A percentile compares a stretch with the other conserved stretches of the same genome.
These are phyloP conservation scores for Ceyx melanurus DNA, from an alignment of 2,113 vertebrate species.

Conservation along the genomic window DNA sequence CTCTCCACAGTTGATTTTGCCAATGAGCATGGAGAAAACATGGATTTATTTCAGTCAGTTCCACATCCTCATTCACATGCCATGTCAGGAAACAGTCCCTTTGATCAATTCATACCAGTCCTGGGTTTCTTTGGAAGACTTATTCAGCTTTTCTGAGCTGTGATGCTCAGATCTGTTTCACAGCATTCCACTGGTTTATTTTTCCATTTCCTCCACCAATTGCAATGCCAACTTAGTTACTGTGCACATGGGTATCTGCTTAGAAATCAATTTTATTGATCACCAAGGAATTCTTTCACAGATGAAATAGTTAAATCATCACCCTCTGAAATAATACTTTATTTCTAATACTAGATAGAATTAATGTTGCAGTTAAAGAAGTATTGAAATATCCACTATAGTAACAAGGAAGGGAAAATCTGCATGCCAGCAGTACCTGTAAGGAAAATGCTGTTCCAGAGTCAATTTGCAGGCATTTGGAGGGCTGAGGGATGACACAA, in stretches of 20 bases:
- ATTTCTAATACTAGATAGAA: constrained; percentile 63
- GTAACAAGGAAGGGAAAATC: constrained; percentile 46
- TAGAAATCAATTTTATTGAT: constrained; percentile 54
- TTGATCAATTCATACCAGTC: background rate
- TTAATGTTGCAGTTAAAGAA: constrained; percentile 35
- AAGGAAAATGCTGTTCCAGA: constrained; percentile 38
- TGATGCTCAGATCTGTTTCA: background rate
- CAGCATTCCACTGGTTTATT: background rate
- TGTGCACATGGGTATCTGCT: background rate
- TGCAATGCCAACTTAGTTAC: constrained; percentile 16
- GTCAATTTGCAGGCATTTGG: constrained; percentile 18
- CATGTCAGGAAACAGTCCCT: background rate
- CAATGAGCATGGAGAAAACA: background rate
- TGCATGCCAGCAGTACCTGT: constrained; percentile 61
- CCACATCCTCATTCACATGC: constrained; percentile 2
- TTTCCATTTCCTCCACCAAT: background rate
- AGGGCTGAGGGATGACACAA: constrained; percentile 34
- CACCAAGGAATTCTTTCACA: constrained; percentile 54
- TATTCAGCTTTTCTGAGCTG: background rate
- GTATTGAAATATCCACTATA: constrained; percentile 33
- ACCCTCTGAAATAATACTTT: constrained; percentile 57
- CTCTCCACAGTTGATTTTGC: background rate
- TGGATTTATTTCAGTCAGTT: constrained; percentile 1
- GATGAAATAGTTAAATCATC: constrained; percentile 46
- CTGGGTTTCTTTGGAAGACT: constrained; percentile 39